Conservation (phyloP, 2,888 invertebrate species). For the Anorthoa munda region DNA sequence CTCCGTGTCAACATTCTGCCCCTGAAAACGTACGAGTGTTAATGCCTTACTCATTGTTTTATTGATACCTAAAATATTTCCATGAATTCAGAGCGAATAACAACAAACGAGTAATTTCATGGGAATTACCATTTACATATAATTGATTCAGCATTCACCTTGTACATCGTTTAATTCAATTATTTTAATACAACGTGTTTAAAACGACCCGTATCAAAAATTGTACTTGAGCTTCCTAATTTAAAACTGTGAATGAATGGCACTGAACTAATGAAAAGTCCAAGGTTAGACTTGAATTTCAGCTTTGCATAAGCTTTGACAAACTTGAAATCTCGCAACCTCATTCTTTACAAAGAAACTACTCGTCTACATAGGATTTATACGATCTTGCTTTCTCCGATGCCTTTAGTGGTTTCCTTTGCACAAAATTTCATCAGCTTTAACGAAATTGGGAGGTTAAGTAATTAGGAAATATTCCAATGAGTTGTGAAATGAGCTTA, state of each 20-base stretch:
- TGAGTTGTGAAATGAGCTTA: conserved; percentile 24
- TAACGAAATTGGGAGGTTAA: conserved; percentile 1
- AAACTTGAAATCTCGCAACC: conserved; percentile 41
- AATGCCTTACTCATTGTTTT: conserved; percentile 69
- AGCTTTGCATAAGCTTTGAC: conserved; percentile 49
- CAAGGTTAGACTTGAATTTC: conserved; percentile 24
- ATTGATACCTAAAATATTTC: conserved; percentile 53
- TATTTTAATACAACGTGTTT: not conserved
- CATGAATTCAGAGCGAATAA: conserved; percentile 43
- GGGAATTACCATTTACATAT: conserved; percentile 31
- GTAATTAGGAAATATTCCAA: conserved; percentile 23
- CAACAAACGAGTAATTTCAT: conserved; percentile 28
- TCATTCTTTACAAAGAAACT: conserved; percentile 44
- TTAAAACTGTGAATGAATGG: conserved; percentile 17
- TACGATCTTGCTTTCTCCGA: conserved; percentile 27
- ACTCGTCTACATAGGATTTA: conserved; percentile 6
- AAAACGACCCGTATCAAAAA: not conserved
- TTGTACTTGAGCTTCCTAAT: not conserved
- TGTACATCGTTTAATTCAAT: conserved; percentile 1
- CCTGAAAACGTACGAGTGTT: conserved; percentile 66
- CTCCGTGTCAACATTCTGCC: conserved; percentile 64
- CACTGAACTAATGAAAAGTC: conserved; percentile 21
- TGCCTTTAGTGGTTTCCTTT: conserved; percentile 27
- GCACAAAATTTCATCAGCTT: conserved; percentile 49
- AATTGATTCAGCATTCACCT: conserved; percentile 23